Evolutionary conservation across 2,113 vertebrate genomes (phyloP).

Genomic region (Seriola quinqueradiata): DNA sequence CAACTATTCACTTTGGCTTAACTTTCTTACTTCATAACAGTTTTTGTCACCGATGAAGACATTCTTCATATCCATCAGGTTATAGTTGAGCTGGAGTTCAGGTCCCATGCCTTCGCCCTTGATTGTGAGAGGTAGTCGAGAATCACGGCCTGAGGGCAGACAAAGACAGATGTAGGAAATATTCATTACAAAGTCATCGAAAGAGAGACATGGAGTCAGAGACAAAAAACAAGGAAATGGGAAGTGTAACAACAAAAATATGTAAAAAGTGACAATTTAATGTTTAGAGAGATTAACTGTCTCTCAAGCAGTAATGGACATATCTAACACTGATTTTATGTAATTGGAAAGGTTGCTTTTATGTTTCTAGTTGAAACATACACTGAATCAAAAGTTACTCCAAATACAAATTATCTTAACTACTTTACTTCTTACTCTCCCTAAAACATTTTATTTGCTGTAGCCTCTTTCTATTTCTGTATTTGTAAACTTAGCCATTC

Average conservation of each 20-base stretch:
- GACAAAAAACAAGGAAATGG: neutral
- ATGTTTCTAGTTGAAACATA: slow-evolving; percentile 6
- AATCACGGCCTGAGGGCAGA: slow-evolving; percentile 84
- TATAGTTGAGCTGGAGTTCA: slow-evolving; percentile 81
- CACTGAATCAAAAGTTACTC: neutral
- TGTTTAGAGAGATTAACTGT: no score
- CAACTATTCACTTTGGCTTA: neutral
- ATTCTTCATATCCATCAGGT: slow-evolving; percentile 84
- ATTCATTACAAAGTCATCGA: slow-evolving; percentile 11
- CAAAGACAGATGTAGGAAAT: neutral
- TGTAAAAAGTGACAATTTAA: neutral
- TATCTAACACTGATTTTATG: neutral
- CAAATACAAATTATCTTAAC: slow-evolving; percentile 3
- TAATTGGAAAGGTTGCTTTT: neutral
- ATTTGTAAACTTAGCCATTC: neutral
- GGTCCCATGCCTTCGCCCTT: slow-evolving; percentile 89
- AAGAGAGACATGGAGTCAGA: neutral
- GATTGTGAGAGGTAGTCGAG: slow-evolving; percentile 86
- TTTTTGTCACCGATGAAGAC: slow-evolving; percentile 83
- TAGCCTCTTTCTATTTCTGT: neutral
- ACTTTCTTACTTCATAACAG: slow-evolving; percentile 85
- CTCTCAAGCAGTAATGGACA: neutral
- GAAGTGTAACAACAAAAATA: neutral
- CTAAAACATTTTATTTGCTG: neutral
- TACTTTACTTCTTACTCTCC: neutral